Evolutionary conservation across 2,797 vertebrate genomes (phyloP).

Genomic region (Ammospiza maritima): DNA sequence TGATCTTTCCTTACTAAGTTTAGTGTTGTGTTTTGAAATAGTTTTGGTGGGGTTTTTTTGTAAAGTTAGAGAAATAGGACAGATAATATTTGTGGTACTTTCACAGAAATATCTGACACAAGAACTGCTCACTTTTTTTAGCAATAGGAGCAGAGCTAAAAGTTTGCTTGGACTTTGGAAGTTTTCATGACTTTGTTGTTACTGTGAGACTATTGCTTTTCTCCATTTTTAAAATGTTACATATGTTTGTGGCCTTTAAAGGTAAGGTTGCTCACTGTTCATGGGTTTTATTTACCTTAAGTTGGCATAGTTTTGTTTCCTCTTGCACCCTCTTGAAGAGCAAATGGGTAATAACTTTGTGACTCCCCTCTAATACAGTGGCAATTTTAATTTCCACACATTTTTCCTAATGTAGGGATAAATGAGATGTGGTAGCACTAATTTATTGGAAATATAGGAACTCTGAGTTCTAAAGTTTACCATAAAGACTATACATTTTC

Average conservation of each 20-base stretch:
- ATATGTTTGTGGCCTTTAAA: neutral
- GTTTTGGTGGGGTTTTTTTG: neutral
- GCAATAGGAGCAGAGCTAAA: neutral
- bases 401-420: neutral
- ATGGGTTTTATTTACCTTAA: neutral
- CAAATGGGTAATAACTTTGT: neutral
- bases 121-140: neutral
- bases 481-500: fast-evolving
- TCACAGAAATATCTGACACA: neutral
- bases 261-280: neutral
- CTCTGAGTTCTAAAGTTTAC: neutral
- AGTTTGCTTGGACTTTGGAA: neutral
- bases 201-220: fast-evolving
- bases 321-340: neutral
- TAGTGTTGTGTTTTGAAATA: neutral
- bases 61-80: neutral
- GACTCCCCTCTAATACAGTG: neutral
- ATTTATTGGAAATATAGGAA: neutral
- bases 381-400: neutral
- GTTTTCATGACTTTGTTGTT: fast-evolving
- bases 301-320: neutral
- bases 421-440: neutral
- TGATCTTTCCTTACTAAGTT: neutral
- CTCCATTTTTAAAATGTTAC: neutral
- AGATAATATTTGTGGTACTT: neutral